Evolutionary conservation across 2,888 invertebrate species (phyloP).

Genomic region (Spicauda simplicius): DNA sequence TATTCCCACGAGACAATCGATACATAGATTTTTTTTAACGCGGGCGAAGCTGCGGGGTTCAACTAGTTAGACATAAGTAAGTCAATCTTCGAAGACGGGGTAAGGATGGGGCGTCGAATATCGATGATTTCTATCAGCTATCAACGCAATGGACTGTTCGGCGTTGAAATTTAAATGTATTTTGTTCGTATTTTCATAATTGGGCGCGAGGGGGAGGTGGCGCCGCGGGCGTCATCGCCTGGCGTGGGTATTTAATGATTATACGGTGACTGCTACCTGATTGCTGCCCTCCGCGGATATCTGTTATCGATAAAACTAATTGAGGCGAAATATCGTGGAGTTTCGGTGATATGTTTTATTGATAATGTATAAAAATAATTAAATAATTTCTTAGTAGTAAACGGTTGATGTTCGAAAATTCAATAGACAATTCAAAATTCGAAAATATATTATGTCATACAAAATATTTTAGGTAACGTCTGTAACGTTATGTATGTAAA

Average conservation of each 20-base stretch:
- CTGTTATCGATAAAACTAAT: conserved; percentile 63
- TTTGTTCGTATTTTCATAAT: conserved; percentile 85
- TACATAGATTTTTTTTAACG: too few species aligned
- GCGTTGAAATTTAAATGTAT: conserved; percentile 76
- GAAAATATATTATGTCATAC: too few species aligned
- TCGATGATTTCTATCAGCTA: conserved; percentile 42
- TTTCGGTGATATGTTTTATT: not conserved
- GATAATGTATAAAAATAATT: not conserved
- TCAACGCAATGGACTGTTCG: conserved; percentile 53
- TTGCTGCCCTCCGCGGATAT: conserved; percentile 69
- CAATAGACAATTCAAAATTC: too few species aligned
- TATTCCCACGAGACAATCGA: too few species aligned
- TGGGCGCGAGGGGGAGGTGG: conserved; percentile 65
- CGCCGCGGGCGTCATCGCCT: conserved; percentile 76
- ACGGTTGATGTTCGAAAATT: too few species aligned
- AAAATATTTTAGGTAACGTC: too few species aligned
- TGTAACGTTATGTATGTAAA: too few species aligned
- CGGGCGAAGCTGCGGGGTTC: too few species aligned
- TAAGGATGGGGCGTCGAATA: conserved; percentile 39
- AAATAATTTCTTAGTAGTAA: not conserved
- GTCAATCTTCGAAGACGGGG: conserved; percentile 32
- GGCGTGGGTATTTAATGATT: conserved; percentile 84
- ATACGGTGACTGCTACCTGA: conserved; percentile 84
- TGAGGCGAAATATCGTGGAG: conserved; percentile 40
- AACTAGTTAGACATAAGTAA: too few species aligned